These are phyloP conservation scores for Cyaniris semiargus DNA, from an alignment of 2,888 invertebrate genomes.

Conservation along the genomic window DNA sequence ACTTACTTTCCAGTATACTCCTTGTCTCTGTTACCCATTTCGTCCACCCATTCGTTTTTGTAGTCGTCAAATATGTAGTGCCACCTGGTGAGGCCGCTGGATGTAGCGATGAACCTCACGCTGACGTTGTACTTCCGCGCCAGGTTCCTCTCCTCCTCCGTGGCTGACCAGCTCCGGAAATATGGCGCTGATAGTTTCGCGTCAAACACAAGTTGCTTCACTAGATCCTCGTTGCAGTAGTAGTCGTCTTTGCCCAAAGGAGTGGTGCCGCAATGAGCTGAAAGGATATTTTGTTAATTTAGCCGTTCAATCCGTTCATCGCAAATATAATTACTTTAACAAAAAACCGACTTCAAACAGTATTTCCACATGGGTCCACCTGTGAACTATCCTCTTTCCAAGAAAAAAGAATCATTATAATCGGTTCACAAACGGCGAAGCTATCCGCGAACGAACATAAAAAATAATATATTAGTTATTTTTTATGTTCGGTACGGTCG, in stretches of 20 bases:
- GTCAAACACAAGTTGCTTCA: constrained; percentile 92
- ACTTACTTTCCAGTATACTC: constrained; percentile 60
- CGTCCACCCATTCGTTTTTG: constrained; percentile 74
- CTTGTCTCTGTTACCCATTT: constrained; percentile 57
- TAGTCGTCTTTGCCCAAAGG: constrained; percentile 84
- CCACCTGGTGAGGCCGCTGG: constrained; percentile 94
- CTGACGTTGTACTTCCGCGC: constrained; percentile 86
- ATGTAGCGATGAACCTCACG: constrained; percentile 91
- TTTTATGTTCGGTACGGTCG: no score
- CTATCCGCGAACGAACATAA: no score
- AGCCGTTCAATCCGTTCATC: no score
- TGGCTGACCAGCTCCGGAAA: constrained; percentile 79
- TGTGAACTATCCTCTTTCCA: no score
- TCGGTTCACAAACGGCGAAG: no score
- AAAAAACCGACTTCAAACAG: no score
- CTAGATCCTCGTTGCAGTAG: constrained; percentile 91
- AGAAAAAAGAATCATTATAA: no score
- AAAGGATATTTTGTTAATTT: not conserved
- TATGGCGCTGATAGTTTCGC: constrained; percentile 85
- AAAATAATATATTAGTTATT: no score
- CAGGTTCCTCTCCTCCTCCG: constrained; percentile 73
- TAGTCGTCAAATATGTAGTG: constrained; percentile 84
- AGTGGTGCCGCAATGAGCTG: constrained; percentile 84
- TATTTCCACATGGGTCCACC: no score
- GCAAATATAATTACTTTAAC: no score